Base-by-base conservation (phyloP, 2,888 invertebrate genomes). In the Hirtodrosophila duncani region DNA sequence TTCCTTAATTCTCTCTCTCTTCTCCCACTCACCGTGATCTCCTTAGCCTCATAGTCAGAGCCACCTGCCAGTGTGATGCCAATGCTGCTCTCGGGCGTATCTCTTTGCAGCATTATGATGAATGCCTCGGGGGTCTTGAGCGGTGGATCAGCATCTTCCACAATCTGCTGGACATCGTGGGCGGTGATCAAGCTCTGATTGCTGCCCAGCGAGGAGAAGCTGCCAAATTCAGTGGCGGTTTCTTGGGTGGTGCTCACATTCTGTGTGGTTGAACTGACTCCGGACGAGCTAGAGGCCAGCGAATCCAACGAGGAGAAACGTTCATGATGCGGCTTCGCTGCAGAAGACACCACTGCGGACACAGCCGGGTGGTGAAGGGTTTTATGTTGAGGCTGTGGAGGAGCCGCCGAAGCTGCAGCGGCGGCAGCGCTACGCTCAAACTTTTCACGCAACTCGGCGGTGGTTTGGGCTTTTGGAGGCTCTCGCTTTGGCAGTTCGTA, bases 41-140 rank as follows among this genome's bases (percentile, higher is more conserved):
- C 95, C 88, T 95, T 96, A 78, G 93, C 92, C 89, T 96, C 96
- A 84, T 95, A 96, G 85, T 97, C 96, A 10, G 92, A 91, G 39
- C 96, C 96, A 50, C 96, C 96, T 39, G 95, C 95, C 68, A 97
- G 88, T 30, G 94, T 95, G 53, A 96, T 92, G 29, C 96, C 96
- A 52, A 96, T 92, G 80, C 93, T 94, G 13, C 94, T 91, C 31
- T 91, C 90, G 2, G 90, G 88, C 62, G 90, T 89, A 77, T 93
- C 92, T 49, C 92, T 88, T 77, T 91, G 91, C 49, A 93, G 86
- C 14, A 91, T 89, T 30, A 92, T 89, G 20, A 92, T 91, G 58
- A 90, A 88, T 3, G 91, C 89, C 63, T 91, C 91, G 3, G 82
- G 88, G 59, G 83, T 91, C 89, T 83, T 91, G 14, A 91, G 83